Evolutionary conservation across 2,797 vertebrate species (phyloP).

Genomic region (Phataginus tetradactyla): DNA sequence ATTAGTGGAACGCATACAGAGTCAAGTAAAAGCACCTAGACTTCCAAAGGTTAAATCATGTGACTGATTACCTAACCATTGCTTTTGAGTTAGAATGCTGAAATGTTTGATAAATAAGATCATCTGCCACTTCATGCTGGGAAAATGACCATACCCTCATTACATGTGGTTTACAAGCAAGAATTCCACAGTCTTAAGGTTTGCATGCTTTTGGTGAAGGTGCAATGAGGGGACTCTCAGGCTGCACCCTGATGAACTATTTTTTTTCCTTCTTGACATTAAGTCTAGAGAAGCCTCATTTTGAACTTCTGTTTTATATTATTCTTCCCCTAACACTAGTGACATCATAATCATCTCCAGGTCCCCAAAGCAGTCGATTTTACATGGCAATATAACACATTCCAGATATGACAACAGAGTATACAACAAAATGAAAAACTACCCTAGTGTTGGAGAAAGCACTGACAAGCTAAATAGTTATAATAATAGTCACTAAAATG

Average conservation of each 20-base stretch:
- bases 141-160: background rate
- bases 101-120: conserved; percentile 56
- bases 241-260: conserved; percentile 67
- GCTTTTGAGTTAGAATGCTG: conserved; percentile 47
- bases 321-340: conserved; percentile 67
- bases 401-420: conserved; percentile 75
- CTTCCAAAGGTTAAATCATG: conserved; percentile 58
- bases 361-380: conserved; percentile 72
- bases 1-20: background rate
- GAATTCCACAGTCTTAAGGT: background rate
- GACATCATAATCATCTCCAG: conserved; percentile 77
- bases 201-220: conserved; percentile 64
- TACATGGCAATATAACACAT: conserved; percentile 73
- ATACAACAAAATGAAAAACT: conserved; percentile 71
- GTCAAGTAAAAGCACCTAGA: conserved; percentile 17
- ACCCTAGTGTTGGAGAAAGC: conserved; percentile 65
- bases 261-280: conserved; percentile 67
- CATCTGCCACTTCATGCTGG: conserved; percentile 45
- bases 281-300: conserved; percentile 73
- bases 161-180: conserved; percentile 8
- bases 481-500: conserved; percentile 68
- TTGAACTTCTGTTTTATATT: conserved; percentile 76
- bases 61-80: conserved; percentile 22
- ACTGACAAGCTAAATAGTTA: conserved; percentile 73
- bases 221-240: conserved; percentile 74